Percentiles rank a stretch among this genome's conserved stretches.
Conservation (phyloP, 2,888 invertebrate species). For the Myopa testacea region DNA sequence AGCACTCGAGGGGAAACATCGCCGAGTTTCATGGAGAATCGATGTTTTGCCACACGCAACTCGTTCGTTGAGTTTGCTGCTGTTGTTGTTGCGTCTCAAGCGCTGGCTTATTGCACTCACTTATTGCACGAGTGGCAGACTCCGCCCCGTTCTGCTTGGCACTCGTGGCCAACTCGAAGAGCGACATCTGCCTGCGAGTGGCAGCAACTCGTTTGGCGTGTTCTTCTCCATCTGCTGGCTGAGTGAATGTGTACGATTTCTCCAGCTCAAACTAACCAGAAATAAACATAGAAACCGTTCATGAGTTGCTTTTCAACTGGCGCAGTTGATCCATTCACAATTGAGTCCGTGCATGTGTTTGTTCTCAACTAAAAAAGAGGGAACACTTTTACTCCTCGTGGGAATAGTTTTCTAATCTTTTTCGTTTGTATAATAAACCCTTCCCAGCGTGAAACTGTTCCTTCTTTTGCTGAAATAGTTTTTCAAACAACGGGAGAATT, state of each 20-base stretch:
- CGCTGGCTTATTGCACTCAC: neutral
- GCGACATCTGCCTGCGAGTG: constrained; percentile 25
- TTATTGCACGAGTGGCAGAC: neutral
- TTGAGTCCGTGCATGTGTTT: neutral
- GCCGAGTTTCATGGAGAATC: neutral
- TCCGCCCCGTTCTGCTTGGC: neutral
- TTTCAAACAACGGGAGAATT: no score
- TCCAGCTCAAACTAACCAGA: neutral
- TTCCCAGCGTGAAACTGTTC: no score
- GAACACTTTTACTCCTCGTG: neutral
- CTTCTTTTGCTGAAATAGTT: neutral
- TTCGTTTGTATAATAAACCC: neutral
- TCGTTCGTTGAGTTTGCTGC: neutral
- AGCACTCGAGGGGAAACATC: constrained; percentile 15
- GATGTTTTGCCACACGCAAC: constrained; percentile 8
- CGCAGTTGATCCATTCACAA: constrained; percentile 9
- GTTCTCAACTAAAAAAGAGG: neutral
- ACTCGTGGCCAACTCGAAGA: neutral
- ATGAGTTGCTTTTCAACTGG: neutral
- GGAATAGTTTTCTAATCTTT: neutral
- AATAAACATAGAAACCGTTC: no score
- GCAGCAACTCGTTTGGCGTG: neutral
- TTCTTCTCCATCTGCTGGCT: neutral
- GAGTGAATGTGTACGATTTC: neutral
- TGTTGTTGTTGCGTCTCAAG: neutral